Conservation (phyloP, 1,140 invertebrate genomes). For the Drosophila kikkawai region DNA sequence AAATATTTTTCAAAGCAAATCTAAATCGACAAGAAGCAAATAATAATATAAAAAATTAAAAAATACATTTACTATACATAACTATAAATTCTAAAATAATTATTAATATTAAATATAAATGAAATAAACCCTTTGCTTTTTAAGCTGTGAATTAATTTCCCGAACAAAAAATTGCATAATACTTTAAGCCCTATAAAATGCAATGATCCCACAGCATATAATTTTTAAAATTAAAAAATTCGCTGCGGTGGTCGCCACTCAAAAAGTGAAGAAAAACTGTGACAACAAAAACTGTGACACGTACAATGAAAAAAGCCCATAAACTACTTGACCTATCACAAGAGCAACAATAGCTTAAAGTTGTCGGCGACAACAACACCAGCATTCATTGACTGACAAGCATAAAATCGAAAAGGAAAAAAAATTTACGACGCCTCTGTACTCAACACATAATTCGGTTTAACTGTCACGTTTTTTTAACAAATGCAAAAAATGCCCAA, state of each 20-base stretch:
- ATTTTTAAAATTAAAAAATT: slow-evolving; percentile 40
- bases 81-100: not conserved
- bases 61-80: not conserved
- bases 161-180: slow-evolving; percentile 18
- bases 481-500: slow-evolving; percentile 46
- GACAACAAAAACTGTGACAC: slow-evolving; percentile 19
- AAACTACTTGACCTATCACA: slow-evolving; percentile 67
- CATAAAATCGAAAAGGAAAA: slow-evolving; percentile 27
- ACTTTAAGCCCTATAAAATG: slow-evolving; percentile 33
- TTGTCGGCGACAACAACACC: not conserved
- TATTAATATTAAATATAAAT: not conserved
- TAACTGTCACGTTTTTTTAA: slow-evolving; percentile 71
- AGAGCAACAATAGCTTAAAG: slow-evolving; percentile 31
- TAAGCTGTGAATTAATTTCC: not conserved
- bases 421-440: slow-evolving; percentile 25
- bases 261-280: slow-evolving; percentile 20
- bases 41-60: not conserved
- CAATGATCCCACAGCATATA: slow-evolving; percentile 7
- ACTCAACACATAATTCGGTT: slow-evolving; percentile 68
- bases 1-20: not conserved
- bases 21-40: not conserved
- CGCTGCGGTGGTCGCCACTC: slow-evolving; percentile 41
- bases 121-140: not conserved
- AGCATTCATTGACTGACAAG: slow-evolving; percentile 31
- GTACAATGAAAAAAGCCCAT: slow-evolving; percentile 52